Percentiles rank a stretch among this genome's conserved stretches.
phyloP scores from a whole-genome alignment of 2,797 vertebrate genomes.

The Sandelia bainsii region DNA sequence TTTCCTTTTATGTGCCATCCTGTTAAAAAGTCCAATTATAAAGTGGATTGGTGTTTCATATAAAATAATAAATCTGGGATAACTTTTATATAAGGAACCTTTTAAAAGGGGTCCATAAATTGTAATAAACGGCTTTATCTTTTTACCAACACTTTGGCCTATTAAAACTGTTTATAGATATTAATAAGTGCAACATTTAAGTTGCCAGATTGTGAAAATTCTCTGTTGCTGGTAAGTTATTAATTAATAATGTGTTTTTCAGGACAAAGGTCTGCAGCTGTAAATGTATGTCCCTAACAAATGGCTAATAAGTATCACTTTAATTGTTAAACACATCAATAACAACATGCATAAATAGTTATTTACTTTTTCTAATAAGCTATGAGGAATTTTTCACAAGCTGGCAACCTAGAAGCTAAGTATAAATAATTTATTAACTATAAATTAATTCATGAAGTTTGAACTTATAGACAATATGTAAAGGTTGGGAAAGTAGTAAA shows the following conservation, averaged over 20 bases:
- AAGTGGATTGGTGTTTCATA: slow-evolving; percentile 1
- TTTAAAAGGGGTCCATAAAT: neutral
- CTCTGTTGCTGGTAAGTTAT: neutral
- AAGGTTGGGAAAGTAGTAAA: too few relatives aligned
- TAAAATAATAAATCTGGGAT: neutral
- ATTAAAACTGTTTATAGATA: neutral
- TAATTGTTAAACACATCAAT: neutral
- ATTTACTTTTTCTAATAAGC: neutral
- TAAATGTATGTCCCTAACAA: neutral
- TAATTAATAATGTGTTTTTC: neutral
- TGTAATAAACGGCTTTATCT: neutral
- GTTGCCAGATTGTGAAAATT: slow-evolving; percentile 10
- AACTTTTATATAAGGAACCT: neutral
- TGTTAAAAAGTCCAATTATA: slow-evolving; percentile 17
- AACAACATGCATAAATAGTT: neutral
- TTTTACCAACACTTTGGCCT: neutral
- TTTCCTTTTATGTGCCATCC: slow-evolving; percentile 4
- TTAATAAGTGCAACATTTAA: neutral
- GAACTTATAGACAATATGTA: too few relatives aligned
- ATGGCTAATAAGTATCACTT: neutral
- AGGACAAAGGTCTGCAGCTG: neutral
- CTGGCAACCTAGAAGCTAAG: neutral
- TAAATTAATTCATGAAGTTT: too few relatives aligned
- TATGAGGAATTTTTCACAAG: neutral
- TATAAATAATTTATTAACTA: too few relatives aligned